phyloP scores from a whole-genome alignment of 2,797 vertebrate genomes.

The Pyrocephalus nanus region DNA sequence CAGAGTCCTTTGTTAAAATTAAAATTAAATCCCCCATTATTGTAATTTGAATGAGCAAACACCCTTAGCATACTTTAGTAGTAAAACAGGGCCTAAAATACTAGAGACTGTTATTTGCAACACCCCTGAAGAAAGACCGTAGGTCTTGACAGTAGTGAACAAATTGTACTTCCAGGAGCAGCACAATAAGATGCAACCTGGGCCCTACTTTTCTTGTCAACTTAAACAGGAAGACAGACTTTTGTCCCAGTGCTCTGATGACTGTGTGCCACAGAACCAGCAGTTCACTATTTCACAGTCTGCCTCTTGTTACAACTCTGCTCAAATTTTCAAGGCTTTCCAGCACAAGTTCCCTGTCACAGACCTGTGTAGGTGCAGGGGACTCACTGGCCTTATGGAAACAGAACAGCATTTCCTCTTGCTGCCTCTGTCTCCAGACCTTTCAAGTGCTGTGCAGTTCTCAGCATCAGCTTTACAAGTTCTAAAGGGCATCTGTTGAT shows the following conservation, averaged over 20 bases:
- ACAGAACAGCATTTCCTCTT: not conserved
- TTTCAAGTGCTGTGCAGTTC: not conserved
- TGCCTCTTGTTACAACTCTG: not conserved
- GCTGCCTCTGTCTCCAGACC: not conserved
- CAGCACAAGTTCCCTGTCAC: not conserved
- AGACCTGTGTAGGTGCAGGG: not conserved
- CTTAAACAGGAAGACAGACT: not conserved
- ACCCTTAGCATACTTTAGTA: not conserved
- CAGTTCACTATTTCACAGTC: not conserved
- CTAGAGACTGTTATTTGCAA: not conserved
- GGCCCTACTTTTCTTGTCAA: not conserved
- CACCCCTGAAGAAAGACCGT: not conserved
- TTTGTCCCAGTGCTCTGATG: not conserved
- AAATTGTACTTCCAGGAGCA: not conserved
- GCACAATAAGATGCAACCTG: not conserved
- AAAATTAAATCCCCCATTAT: not conserved
- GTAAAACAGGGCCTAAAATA: not conserved
- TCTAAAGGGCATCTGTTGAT: not conserved
- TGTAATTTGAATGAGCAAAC: not conserved
- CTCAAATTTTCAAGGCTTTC: not conserved
- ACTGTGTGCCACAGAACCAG: accelerated
- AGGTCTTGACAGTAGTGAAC: not conserved
- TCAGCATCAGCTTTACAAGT: not conserved
- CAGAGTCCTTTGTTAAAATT: not conserved
- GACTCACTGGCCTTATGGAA: not conserved